Evolutionary conservation across 1,140 invertebrate species (phyloP).

Genomic region (Bombus affinis): DNA sequence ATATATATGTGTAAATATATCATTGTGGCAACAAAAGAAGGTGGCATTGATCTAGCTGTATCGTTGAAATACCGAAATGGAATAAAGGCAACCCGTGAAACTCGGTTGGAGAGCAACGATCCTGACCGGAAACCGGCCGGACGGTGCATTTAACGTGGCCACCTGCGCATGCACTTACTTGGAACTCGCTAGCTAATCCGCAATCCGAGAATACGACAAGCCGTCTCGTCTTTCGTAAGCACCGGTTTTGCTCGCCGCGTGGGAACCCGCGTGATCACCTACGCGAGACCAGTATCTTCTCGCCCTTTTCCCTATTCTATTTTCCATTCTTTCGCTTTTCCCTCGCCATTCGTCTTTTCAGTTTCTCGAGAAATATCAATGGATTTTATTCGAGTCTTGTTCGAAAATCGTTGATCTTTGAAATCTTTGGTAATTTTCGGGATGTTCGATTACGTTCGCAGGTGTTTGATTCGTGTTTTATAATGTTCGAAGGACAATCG

Average conservation of each 20-base stretch:
- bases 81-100: no score
- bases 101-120: not conserved
- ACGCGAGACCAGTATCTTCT: slow-evolving; percentile 3
- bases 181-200: slow-evolving; percentile 24
- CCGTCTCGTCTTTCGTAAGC: slow-evolving; percentile 60
- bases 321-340: not conserved
- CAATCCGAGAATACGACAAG: slow-evolving; percentile 29
- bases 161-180: slow-evolving; percentile 19
- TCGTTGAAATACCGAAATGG: no score
- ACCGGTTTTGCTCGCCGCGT: slow-evolving; percentile 41
- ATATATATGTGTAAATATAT: no score
- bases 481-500: no score
- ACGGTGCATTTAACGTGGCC: not conserved
- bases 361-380: no score
- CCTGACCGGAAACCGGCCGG: not conserved
- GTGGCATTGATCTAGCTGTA: no score
- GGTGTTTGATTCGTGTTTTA: no score
- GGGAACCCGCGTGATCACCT: slow-evolving; percentile 46
- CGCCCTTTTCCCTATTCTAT: not conserved
- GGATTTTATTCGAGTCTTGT: not conserved
- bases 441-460: no score
- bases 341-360: no score
- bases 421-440: not conserved
- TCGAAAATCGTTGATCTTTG: no score
- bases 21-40: no score